Evolutionary conservation across 1,140 invertebrate genomes (phyloP), one percentile per base, ranked within the genome.

Genomic region (Andricus grossulariae): DNA sequence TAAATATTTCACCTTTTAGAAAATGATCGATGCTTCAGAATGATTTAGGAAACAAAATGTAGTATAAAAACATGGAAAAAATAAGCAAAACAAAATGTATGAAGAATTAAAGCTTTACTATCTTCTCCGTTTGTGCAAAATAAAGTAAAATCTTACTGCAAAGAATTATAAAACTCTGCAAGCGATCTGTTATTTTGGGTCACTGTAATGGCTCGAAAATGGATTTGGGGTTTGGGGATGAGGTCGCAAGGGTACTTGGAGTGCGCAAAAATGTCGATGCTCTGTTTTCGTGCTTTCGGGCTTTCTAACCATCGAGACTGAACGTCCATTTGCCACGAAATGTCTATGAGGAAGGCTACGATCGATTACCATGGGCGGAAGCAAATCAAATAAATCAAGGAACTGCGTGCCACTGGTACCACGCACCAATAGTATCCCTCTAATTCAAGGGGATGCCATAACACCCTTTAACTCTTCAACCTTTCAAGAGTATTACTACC

Each of bases 371-470:
- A n/a, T 39, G 60, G 60, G 39, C 25, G 60, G 32, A 66, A n/a
- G 60, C 60, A 45, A 66, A 66, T 66, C 60, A 45, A 66, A 66
- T 66, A 66, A 66, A 66, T 66, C 60, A 66, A 39, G 60, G 60
- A 66, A 66, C 60, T 66, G 60, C 25, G 60, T 66, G 32, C 25
- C 60, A 66, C 25, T 25, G 60, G 60, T 66, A 66, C 60, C 60
- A 66, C 60, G 25, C 60, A 66, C 60, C 25, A 45, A 66, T 16
- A n/a, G 6, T 45, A 39, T 19, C 13, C 25, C 32, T 2, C 16
- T 39, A 66, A 66, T 39, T 66, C 39, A 66, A 66, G 5, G 0
- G 5, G n/a, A 66, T 66, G 11, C 57, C 57, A 39, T 66, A 12
- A 66, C 57, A 66, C 19, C 25, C 25, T 32, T 32, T 0, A 32